These are phyloP conservation scores for Capra hircus DNA, from an alignment of 2,113 vertebrate genomes.

Conservation along the genomic window DNA sequence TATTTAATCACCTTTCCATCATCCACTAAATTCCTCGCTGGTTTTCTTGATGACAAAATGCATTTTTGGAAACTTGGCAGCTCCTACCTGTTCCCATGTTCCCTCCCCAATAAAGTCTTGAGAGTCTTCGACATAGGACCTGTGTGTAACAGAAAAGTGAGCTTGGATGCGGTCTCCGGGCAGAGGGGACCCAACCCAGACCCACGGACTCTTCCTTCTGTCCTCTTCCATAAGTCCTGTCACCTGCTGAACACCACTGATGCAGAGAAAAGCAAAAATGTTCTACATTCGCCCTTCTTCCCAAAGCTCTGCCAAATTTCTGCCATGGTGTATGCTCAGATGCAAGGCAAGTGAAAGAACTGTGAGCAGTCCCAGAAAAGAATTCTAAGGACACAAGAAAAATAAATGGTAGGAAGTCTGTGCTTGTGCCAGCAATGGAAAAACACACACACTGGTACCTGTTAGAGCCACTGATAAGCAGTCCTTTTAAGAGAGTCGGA, in stretches of 20 bases:
- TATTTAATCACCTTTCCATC: background rate
- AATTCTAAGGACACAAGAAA: background rate
- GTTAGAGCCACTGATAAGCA: rapidly evolving
- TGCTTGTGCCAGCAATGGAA: rapidly evolving
- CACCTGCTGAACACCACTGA: no score
- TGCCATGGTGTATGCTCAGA: no score
- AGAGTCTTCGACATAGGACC: background rate
- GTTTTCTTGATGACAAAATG: background rate
- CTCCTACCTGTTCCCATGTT: background rate
- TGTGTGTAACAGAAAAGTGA: rapidly evolving
- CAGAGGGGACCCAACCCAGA: background rate
- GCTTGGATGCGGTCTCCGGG: background rate
- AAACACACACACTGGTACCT: rapidly evolving
- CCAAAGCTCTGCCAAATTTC: background rate
- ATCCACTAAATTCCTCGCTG: background rate
- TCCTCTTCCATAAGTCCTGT: rapidly evolving
- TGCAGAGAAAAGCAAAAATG: background rate
- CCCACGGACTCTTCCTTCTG: rapidly evolving
- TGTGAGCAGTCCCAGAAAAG: no score
- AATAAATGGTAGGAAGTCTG: rapidly evolving
- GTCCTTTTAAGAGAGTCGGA: background rate
- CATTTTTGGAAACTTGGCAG: background rate
- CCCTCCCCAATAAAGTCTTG: background rate
- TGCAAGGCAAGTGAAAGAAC: background rate
- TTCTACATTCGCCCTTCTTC: background rate